phyloP scores from a whole-genome alignment of 2,113 vertebrate genomes.

The Neogale vison region DNA sequence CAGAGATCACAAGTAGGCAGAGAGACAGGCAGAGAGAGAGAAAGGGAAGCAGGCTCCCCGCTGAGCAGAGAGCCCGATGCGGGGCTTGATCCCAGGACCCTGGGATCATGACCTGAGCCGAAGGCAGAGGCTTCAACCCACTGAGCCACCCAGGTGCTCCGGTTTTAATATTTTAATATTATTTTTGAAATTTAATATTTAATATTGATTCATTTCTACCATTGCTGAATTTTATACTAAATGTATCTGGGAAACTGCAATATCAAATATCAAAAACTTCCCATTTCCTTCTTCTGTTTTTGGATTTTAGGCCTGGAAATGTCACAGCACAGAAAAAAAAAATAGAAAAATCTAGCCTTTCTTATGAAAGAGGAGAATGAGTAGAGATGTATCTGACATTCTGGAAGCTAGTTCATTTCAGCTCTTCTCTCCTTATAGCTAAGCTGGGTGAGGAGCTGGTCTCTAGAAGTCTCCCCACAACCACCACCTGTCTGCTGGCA shows the following conservation, averaged over 20 bases:
- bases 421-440: background rate
- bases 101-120: too few relatives aligned
- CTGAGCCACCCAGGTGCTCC: too few relatives aligned
- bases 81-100: too few relatives aligned
- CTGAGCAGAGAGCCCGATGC: too few relatives aligned
- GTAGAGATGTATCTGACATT: background rate
- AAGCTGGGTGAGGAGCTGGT: background rate
- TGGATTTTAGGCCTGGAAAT: background rate
- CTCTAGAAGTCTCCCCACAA: background rate
- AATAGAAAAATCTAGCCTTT: background rate
- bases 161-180: constrained; percentile 2
- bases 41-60: too few relatives aligned
- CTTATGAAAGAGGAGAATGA: background rate
- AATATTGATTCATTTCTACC: background rate
- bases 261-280: background rate
- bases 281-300: background rate
- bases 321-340: background rate
- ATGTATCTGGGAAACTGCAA: background rate
- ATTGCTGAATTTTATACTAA: background rate
- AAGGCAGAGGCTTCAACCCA: too few relatives aligned
- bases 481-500: background rate
- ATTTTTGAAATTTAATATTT: background rate
- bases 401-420: background rate
- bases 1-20: too few relatives aligned
- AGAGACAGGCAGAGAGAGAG: too few relatives aligned